Base-by-base conservation (phyloP, 1,140 invertebrate genomes). In the Drosophila ercepeae region DNA sequence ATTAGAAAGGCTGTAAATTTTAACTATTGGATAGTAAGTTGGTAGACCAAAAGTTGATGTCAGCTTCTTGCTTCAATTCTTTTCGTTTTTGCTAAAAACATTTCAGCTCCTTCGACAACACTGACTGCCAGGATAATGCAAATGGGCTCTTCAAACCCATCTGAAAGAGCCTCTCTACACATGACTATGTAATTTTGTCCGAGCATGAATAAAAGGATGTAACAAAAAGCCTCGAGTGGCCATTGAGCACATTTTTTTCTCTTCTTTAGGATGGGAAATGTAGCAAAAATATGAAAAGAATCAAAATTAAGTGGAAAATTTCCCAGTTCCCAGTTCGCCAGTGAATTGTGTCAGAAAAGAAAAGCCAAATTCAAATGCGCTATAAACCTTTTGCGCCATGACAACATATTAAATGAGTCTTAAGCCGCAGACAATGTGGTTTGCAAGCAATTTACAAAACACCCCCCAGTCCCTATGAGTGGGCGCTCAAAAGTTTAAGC, bases 401-500 rank as follows among this genome's bases (percentile, higher is more conserved):
- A 49, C 76, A 76, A 84, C 82, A 67, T 69, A 65, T 61, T 64
- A 71, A 63, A 79, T 53, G 45, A 13, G 65, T 59, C 50, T 46
- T 55, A 77, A 51, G 78, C 44, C 49, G 49, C 46, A 61, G 63
- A 82, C 51, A 75, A 72, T 78, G 69, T 36, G 69, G 57, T 49
- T 72, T 58, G 52, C 58, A 48, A 42, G 36, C 51, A 58, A 29
- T 46, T 36, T 21, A n/a, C 46, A 1, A 32, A 32, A n/a, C 36
- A 14, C 36, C 16, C 16, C 42, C 13, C 64, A 49, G 25, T 36
- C 46, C 27, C 36, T 7, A 8, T 5, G 32, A 18, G 29, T 34
- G 46, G 25, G 41, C 52, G 60, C 50, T 81, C 61, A 81, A 86
- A 82, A 82, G 77, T 88, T 88, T 74, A 88, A 82, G 77, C 69